These are phyloP conservation scores for Stratiomys singularior DNA, from an alignment of 2,888 invertebrate species.

Conservation along the genomic window DNA sequence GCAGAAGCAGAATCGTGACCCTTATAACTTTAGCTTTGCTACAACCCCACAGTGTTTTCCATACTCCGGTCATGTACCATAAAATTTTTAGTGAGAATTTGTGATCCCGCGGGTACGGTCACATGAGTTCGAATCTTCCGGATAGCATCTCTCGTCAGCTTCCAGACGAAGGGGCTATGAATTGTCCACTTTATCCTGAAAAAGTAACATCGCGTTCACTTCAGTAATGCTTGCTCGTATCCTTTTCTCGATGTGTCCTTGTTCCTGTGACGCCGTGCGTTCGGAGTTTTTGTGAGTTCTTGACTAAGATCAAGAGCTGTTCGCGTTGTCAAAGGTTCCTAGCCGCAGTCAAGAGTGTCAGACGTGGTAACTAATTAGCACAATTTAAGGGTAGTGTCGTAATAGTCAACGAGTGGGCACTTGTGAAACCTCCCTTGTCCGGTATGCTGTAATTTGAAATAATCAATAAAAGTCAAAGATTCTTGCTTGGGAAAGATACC, in stretches of 20 bases:
- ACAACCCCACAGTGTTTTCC: constrained; percentile 28
- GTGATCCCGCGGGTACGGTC: constrained; percentile 66
- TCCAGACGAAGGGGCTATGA: background rate
- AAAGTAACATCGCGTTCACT: background rate
- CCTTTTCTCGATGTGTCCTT: background rate
- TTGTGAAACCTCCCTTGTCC: background rate
- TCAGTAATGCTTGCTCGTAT: background rate
- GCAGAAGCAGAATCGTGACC: background rate
- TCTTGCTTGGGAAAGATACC: too few relatives aligned
- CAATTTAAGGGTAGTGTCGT: background rate
- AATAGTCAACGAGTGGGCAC: background rate
- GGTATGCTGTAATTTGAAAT: too few relatives aligned
- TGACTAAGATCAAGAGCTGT: too few relatives aligned
- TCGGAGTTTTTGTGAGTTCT: too few relatives aligned
- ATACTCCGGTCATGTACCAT: constrained; percentile 59
- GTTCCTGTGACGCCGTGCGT: too few relatives aligned
- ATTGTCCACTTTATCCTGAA: background rate
- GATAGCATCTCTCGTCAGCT: background rate
- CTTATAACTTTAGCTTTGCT: background rate
- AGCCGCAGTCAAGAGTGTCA: background rate
- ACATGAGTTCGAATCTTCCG: constrained; percentile 52
- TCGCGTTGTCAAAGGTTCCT: background rate
- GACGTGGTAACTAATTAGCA: constrained; percentile 1
- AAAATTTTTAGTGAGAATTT: constrained; percentile 66
- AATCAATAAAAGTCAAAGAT: too few relatives aligned